Conservation (phyloP, 1,140 invertebrate species). For the Rhyzopertha dominica region DNA sequence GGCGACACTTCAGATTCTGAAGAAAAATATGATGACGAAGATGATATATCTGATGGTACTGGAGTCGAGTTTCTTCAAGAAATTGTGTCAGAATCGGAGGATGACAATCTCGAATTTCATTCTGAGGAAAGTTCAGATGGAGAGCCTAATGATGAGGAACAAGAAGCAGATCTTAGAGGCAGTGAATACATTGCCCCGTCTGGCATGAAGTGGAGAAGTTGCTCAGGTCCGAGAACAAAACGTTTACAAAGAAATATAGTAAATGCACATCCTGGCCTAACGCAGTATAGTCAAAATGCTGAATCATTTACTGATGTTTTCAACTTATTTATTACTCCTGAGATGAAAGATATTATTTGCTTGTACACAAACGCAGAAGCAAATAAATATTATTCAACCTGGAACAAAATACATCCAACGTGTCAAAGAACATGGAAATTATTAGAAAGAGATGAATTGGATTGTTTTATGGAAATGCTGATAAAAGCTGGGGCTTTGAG, state of each 20-base stretch:
- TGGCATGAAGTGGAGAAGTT: slow-evolving; percentile 13
- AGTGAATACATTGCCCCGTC: slow-evolving; percentile 11
- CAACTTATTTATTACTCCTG: slow-evolving; percentile 16
- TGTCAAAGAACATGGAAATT: slow-evolving; percentile 10
- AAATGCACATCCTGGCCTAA: slow-evolving; percentile 16
- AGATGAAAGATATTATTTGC: too few species aligned
- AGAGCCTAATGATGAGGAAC: slow-evolving; percentile 13
- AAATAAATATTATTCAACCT: slow-evolving; percentile 10
- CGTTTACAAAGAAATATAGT: slow-evolving; percentile 11
- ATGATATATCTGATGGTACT: too few species aligned
- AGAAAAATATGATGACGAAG: too few species aligned
- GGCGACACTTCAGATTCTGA: too few species aligned
- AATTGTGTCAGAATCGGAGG: slow-evolving; percentile 11
- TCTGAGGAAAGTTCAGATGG: slow-evolving; percentile 15
- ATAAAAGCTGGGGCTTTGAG: slow-evolving; percentile 21
- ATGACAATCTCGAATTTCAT: slow-evolving; percentile 13
- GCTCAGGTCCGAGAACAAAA: background rate
- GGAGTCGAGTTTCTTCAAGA: too few species aligned
- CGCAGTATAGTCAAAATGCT: slow-evolving; percentile 16
- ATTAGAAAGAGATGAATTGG: slow-evolving; percentile 15
- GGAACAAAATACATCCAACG: slow-evolving; percentile 15
- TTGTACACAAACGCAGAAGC: slow-evolving; percentile 17
- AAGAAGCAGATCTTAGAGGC: too few species aligned
- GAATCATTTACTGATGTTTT: slow-evolving; percentile 13
- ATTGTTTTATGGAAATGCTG: too few species aligned